These are phyloP conservation scores for Hylaea fasciaria DNA, from an alignment of 2,888 invertebrate species.

Conservation along the genomic window DNA sequence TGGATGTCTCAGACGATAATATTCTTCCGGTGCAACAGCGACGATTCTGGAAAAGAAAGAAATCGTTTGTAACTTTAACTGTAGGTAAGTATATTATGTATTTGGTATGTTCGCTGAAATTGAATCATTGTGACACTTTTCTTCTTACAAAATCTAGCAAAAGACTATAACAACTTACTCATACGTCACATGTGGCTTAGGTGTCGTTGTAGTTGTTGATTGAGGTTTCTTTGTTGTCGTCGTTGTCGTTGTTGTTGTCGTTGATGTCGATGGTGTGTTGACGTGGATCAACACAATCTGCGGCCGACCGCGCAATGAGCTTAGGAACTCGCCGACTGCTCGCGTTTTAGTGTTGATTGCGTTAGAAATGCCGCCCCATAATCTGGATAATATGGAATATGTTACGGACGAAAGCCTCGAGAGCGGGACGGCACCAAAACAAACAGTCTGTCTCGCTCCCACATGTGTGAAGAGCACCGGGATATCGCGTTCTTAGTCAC, in stretches of 20 bases:
- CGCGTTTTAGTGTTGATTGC: constrained; percentile 29
- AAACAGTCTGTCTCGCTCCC: no score
- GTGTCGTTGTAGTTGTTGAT: constrained; percentile 7
- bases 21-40: neutral
- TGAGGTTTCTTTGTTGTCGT: constrained; percentile 20
- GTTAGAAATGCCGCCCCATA: constrained; percentile 25
- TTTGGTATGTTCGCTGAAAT: no score
- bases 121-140: no score
- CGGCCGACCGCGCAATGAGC: constrained; percentile 21
- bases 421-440: no score
- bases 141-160: no score
- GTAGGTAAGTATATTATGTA: no score
- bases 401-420: no score
- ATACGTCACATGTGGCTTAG: constrained; percentile 14
- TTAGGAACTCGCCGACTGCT: constrained; percentile 30
- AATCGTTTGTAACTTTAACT: no score
- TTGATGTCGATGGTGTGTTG: constrained; percentile 4
- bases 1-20: neutral
- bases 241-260: constrained; percentile 13
- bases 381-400: constrained; percentile 18
- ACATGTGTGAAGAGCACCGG: no score
- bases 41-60: constrained; percentile 15
- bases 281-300: constrained; percentile 25
- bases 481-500: no score
- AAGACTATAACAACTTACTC: constrained; percentile 21